Evolutionary conservation across 2,888 invertebrate genomes (phyloP), one percentile per base, ranked within the genome.

Genomic region (Callyntrura guangdongensis): DNA sequence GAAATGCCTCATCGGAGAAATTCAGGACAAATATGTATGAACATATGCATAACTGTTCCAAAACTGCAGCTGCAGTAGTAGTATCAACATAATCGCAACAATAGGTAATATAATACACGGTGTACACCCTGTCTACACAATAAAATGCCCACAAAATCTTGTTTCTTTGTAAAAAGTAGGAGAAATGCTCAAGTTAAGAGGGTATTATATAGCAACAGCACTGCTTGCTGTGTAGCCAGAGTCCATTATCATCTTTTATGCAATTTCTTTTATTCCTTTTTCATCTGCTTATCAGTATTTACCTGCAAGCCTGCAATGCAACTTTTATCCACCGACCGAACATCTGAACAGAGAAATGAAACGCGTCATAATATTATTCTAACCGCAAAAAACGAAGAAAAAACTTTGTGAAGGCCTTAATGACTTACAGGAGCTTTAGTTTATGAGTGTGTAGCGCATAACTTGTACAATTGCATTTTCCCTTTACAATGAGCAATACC

Each of bases 41-140:
- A n/a, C n/a, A n/a, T n/a, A n/a, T n/a, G n/a, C n/a, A n/a, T 90
- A 90, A 90, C 90, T 90, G 90, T 90, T 90, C 86, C 85, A 90
- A 82, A 22, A 47, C 53, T 83, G 89, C 89, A 85, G 22, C 72
- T n/a, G 22, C 20, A 22, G 11, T 22, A n/a, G n/a, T n/a, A 49
- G 47, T 20, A 53, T 36, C 36, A 49, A 22, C 14, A 11, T 22
- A 49, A 36, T 36, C 27, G n/a, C 74, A 49, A 74, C 22, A 3
- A 74, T 74, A 36, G 36, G n/a, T n/a, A n/a, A n/a, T n/a, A n/a
- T 36, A 36, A 69, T 69, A 69, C 59, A 17, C 67, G 20, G 22
- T 61, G 11, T 61, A 4, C 17, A 20, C 61, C 2, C 36, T n/a
- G 14, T 6, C 27, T 36, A 69, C 49, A 86, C 20, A 84, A 61